These are phyloP conservation scores for Theristicus caerulescens DNA, from an alignment of 2,113 vertebrate genomes.

Conservation along the genomic window DNA sequence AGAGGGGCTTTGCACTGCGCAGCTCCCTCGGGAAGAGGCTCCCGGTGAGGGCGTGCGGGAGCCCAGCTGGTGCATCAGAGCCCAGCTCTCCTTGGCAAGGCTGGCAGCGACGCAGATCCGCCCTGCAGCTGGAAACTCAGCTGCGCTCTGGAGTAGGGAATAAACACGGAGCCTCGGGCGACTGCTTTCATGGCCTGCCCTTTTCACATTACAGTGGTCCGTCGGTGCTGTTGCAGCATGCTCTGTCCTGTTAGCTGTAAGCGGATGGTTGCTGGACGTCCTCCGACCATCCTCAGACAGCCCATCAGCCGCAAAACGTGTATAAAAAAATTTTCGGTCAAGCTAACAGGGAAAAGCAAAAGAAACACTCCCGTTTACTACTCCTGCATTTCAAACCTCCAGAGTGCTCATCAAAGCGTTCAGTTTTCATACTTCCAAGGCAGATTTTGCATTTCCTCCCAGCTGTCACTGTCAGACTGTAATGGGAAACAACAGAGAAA, in stretches of 20 bases:
- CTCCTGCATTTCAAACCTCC: background rate
- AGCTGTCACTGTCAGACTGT: background rate
- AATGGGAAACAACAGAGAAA: background rate
- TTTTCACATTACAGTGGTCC: background rate
- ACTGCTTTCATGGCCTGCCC: background rate
- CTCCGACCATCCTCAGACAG: background rate
- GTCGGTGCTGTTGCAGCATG: rapidly evolving
- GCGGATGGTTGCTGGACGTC: background rate
- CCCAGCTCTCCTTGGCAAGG: background rate
- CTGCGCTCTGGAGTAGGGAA: background rate
- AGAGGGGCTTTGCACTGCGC: background rate
- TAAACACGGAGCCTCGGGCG: background rate
- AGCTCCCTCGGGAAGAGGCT: background rate
- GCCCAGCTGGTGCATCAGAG: background rate
- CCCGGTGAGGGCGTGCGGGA: background rate
- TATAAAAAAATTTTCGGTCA: background rate
- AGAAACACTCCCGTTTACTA: background rate
- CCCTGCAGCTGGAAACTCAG: background rate
- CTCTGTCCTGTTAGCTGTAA: background rate
- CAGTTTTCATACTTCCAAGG: background rate
- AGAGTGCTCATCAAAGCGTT: background rate
- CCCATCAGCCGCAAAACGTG: rapidly evolving
- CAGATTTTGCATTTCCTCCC: background rate
- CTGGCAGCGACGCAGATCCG: background rate
- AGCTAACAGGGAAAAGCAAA: background rate